Percentiles rank a stretch among this genome's conserved stretches.
Evolutionary conservation across 1,140 invertebrate genomes (phyloP).

Genomic region (Campodea augens): DNA sequence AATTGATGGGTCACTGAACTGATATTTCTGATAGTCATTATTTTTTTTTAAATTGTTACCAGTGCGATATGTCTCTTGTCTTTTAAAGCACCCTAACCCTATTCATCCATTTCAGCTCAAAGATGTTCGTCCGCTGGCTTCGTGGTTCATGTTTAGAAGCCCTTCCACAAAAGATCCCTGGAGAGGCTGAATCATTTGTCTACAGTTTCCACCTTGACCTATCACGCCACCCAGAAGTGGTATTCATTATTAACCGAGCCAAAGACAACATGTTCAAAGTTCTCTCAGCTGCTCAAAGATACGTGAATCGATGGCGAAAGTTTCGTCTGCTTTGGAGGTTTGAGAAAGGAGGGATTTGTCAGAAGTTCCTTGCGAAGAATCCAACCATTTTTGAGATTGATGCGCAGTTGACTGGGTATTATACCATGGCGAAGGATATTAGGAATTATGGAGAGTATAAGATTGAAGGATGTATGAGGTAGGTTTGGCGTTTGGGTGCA

Average conservation of each 20-base stretch:
- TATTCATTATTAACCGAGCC: slow-evolving; percentile 37
- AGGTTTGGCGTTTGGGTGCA: no score
- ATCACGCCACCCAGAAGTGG: no score
- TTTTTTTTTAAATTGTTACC: no score
- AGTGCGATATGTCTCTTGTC: slow-evolving; percentile 2
- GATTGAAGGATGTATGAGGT: no score
- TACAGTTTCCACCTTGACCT: slow-evolving; percentile 62
- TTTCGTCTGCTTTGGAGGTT: slow-evolving; percentile 60
- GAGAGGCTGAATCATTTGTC: slow-evolving; percentile 33
- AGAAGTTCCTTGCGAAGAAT: slow-evolving; percentile 50
- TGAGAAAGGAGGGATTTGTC: slow-evolving; percentile 51
- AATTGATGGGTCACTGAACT: no score
- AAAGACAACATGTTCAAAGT: slow-evolving; percentile 42
- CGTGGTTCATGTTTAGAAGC: slow-evolving; percentile 54
- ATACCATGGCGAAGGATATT: slow-evolving; percentile 49
- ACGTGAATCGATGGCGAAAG: slow-evolving; percentile 58
- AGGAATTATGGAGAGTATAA: slow-evolving; percentile 18
- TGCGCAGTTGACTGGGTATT: slow-evolving; percentile 64
- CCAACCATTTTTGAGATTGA: slow-evolving; percentile 55
- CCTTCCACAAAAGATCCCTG: slow-evolving; percentile 32
- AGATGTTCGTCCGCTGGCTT: slow-evolving; percentile 64
- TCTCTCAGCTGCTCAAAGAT: slow-evolving; percentile 38
- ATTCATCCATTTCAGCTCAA: slow-evolving; percentile 30
- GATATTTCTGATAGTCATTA: no score
- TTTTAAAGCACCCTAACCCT: background rate